Conservation (phyloP, 2,888 invertebrate genomes). For the Idaea biselata region DNA sequence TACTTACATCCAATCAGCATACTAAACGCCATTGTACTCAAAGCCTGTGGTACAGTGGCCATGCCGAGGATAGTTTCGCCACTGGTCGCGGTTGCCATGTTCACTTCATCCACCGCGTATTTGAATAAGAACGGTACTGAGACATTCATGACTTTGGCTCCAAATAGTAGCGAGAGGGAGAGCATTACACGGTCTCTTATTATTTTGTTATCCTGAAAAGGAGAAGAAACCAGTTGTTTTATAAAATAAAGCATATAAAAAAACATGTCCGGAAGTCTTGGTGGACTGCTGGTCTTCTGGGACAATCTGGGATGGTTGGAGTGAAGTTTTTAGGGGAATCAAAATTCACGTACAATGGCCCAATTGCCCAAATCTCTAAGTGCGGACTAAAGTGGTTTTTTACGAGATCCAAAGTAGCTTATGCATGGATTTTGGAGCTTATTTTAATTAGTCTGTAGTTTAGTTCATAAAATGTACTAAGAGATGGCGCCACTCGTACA, state of each 20-base stretch:
- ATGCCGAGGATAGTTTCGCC: constrained; percentile 84
- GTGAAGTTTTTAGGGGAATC: too few relatives aligned
- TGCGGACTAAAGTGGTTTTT: too few relatives aligned
- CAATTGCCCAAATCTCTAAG: too few relatives aligned
- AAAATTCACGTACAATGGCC: too few relatives aligned
- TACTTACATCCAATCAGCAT: constrained; percentile 93
- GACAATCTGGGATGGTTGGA: too few relatives aligned
- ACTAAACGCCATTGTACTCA: constrained; percentile 88
- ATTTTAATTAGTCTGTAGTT: too few relatives aligned
- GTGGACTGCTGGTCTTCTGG: too few relatives aligned
- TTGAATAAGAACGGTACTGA: constrained; percentile 98
- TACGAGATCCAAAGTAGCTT: too few relatives aligned
- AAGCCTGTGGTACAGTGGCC: constrained; percentile 89
- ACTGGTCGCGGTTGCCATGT: constrained; percentile 72
- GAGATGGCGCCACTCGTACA: too few relatives aligned
- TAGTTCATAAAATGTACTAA: too few relatives aligned
- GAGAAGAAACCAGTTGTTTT: neutral
- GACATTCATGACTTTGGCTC: constrained; percentile 94
- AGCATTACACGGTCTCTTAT: constrained; percentile 90
- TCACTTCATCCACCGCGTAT: constrained; percentile 93
- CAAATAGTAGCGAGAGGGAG: constrained; percentile 89
- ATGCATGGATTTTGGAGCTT: too few relatives aligned
- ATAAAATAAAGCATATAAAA: neutral
- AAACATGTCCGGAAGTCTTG: too few relatives aligned
- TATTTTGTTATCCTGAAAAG: constrained; percentile 84